Percentiles rank a stretch among this genome's conserved stretches.
phyloP scores from a whole-genome alignment of 2,888 invertebrate species.

The Cheilosia vernalis region DNA sequence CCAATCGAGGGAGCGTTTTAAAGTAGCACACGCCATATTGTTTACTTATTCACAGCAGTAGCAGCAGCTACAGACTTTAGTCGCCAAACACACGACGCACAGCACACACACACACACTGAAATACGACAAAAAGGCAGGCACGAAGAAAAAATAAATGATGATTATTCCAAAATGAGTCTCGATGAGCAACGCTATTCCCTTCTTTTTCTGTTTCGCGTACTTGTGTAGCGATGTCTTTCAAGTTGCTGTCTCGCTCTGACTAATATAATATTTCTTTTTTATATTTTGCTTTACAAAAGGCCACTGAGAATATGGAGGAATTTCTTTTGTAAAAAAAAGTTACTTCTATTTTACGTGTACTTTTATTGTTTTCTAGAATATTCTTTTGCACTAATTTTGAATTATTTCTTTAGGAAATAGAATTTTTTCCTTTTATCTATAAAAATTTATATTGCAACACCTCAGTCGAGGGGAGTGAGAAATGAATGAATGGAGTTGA shows the following conservation, averaged over 20 bases:
- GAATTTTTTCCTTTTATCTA: conserved; percentile 61
- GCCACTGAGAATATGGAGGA: conserved; percentile 71
- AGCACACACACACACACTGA: conserved; percentile 25
- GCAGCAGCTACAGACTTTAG: conserved; percentile 38
- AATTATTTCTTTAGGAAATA: conserved; percentile 38
- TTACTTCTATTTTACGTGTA: conserved; percentile 25
- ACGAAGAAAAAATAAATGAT: conserved; percentile 32
- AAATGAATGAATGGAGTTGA: conserved; percentile 61
- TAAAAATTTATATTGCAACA: conserved; percentile 72
- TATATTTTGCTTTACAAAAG: conserved; percentile 72
- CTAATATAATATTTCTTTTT: conserved; percentile 59
- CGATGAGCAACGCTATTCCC: conserved; percentile 33
- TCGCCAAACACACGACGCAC: conserved; percentile 21
- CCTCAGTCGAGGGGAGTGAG: conserved; percentile 63
- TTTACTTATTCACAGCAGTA: conserved; percentile 72
- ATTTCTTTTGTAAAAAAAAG: conserved; percentile 60
- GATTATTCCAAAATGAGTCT: conserved; percentile 40
- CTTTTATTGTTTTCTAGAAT: conserved; percentile 14
- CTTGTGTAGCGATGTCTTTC: conserved; percentile 21
- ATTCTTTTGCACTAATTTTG: conserved; percentile 50
- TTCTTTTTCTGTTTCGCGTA: conserved; percentile 41
- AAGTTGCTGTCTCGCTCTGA: conserved; percentile 55
- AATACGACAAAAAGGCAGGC: conserved; percentile 29
- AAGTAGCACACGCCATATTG: conserved; percentile 97
- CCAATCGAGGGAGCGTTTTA: conserved; percentile 97